These are phyloP conservation scores for Amphipoea oculea DNA, from an alignment of 2,888 invertebrate species.

Conservation along the genomic window DNA sequence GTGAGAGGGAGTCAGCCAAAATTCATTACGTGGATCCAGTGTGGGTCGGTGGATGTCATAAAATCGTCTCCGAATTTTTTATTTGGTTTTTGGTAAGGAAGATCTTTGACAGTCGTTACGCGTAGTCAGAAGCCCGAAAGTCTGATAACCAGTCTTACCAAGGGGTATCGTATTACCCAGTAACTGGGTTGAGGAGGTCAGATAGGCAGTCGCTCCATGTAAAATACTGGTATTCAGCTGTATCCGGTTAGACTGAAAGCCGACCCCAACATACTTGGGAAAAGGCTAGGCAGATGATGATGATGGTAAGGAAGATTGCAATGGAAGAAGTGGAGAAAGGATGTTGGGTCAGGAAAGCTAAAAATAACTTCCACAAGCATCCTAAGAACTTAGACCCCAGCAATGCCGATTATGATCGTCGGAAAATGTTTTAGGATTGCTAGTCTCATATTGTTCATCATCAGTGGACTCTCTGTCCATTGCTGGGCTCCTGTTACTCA, in stretches of 20 bases:
- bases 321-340: not conserved
- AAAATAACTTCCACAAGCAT: conserved; percentile 5
- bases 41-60: not conserved
- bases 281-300: no score
- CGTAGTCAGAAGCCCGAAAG: no score
- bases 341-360: not conserved
- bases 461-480: not conserved
- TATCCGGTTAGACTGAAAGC: no score
- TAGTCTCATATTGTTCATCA: conserved; percentile 5
- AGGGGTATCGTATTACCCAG: no score
- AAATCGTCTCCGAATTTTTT: not conserved
- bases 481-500: not conserved
- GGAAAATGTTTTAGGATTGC: conserved; percentile 39
- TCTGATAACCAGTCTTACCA: no score
- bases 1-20: not conserved
- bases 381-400: not conserved
- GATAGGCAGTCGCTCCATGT: no score
- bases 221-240: no score
- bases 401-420: conserved; percentile 16
- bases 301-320: no score
- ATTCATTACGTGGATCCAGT: not conserved
- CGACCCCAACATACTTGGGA: no score
- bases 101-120: no score
- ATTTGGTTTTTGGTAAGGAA: not conserved
- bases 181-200: no score